Conservation (phyloP, 2,888 invertebrate genomes). For the Cephus rjabovi region DNA sequence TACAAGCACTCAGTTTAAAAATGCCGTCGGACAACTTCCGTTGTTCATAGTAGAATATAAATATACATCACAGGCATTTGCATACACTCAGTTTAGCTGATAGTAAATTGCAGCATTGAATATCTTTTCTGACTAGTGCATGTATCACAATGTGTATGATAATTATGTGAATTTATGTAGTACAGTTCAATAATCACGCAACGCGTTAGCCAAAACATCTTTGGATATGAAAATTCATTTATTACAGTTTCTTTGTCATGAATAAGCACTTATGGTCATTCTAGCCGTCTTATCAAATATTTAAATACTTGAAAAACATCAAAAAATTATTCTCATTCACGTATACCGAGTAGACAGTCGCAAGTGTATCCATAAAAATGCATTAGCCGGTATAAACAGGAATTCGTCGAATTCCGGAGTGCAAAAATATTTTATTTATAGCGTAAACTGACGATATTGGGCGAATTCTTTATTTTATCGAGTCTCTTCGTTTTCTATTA, state of each 20-base stretch:
- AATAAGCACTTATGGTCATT: not conserved
- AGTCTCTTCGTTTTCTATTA: not conserved
- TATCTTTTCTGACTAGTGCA: not conserved
- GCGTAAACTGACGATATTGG: not conserved
- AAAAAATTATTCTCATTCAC: not conserved
- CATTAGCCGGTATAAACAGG: not conserved
- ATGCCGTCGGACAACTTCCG: not conserved
- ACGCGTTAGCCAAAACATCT: not conserved
- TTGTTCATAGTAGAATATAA: not conserved
- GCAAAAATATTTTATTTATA: not conserved
- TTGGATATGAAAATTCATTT: not conserved
- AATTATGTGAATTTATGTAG: not conserved
- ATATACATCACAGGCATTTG: not conserved
- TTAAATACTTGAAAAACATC: not conserved
- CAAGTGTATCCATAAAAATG: not conserved
- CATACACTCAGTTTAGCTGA: not conserved
- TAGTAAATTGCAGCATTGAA: not conserved
- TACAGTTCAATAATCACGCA: not conserved
- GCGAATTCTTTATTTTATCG: not conserved
- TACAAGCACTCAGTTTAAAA: not conserved
- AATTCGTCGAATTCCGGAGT: not conserved
- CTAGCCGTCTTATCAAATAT: not conserved
- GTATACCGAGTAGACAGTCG: not conserved
- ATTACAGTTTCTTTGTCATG: not conserved
- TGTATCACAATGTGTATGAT: not conserved